These are phyloP conservation scores for Physella acuta DNA, from an alignment of 1,140 invertebrate genomes.

Conservation along the genomic window DNA sequence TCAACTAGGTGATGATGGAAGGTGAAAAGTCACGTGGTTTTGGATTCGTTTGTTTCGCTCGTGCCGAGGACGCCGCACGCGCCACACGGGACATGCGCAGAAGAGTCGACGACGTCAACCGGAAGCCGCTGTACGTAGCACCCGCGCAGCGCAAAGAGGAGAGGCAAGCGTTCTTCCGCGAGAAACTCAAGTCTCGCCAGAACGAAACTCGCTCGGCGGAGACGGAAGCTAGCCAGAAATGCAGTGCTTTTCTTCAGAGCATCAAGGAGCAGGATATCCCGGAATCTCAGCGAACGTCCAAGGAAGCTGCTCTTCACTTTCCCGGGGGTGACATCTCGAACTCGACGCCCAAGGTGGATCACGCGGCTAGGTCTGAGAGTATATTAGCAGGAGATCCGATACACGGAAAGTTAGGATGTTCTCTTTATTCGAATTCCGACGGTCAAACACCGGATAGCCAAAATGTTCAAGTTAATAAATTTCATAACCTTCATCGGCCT, in stretches of 20 bases:
- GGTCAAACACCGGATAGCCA: too few relatives aligned
- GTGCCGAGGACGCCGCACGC: constrained; percentile 16
- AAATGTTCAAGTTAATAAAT: too few relatives aligned
- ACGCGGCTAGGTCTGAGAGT: too few relatives aligned
- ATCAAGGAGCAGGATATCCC: neutral
- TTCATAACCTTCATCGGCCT: neutral
- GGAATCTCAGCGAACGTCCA: too few relatives aligned
- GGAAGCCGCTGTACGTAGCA: constrained; percentile 13
- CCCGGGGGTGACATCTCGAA: constrained; percentile 9
- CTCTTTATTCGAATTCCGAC: too few relatives aligned
- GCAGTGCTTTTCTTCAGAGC: neutral
- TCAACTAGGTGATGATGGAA: constrained; percentile 23
- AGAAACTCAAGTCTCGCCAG: constrained; percentile 16
- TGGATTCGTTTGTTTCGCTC: constrained; percentile 22
- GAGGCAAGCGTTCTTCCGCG: constrained; percentile 18
- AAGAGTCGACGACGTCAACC: constrained; percentile 15
- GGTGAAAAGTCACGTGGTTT: constrained; percentile 18
- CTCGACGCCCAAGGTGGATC: neutral
- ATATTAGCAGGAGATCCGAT: too few relatives aligned
- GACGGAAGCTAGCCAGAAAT: neutral
- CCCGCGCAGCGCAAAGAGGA: constrained; percentile 22
- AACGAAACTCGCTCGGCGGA: neutral
- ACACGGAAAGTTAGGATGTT: too few relatives aligned
- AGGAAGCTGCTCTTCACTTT: neutral
- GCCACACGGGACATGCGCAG: constrained; percentile 25